Conservation (phyloP, 2,888 invertebrate species). For the Oasisia sp. region DNA sequence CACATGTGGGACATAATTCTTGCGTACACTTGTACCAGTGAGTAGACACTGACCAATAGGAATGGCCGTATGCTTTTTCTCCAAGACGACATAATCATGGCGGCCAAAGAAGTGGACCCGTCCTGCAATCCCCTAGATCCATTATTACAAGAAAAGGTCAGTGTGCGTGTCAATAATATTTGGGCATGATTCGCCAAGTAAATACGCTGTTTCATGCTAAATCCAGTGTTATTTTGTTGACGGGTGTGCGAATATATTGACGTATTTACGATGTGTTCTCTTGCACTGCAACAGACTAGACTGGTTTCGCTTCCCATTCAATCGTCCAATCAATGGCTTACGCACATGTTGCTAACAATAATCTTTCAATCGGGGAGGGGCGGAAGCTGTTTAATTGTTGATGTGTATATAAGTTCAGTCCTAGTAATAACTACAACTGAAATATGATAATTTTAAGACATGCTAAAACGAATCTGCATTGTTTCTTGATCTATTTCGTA, state of each 20-base stretch:
- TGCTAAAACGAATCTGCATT: too few relatives aligned
- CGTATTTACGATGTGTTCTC: not conserved
- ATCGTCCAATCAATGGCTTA: too few relatives aligned
- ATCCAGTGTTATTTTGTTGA: not conserved
- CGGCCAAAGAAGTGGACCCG: slow-evolving; percentile 45
- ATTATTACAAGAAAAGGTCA: slow-evolving; percentile 48
- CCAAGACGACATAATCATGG: slow-evolving; percentile 28
- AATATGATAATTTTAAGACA: too few relatives aligned
- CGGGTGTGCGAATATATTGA: not conserved
- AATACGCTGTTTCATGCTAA: not conserved
- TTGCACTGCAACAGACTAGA: too few relatives aligned
- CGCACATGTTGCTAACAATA: too few relatives aligned
- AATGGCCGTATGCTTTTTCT: slow-evolving; percentile 17
- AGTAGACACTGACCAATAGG: slow-evolving; percentile 13
- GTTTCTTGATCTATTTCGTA: too few relatives aligned
- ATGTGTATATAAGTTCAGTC: too few relatives aligned
- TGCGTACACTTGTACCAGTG: not conserved
- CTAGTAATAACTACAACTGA: too few relatives aligned
- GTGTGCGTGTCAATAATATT: slow-evolving; percentile 9
- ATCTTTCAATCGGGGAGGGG: too few relatives aligned
- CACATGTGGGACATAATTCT: not conserved
- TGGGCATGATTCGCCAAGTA: not conserved
- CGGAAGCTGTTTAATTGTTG: too few relatives aligned
- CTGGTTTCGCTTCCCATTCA: too few relatives aligned
- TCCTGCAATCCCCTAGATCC: slow-evolving; percentile 59